These are phyloP conservation scores for Hipparchia semele DNA, from an alignment of 2,888 invertebrate species.

Conservation along the genomic window DNA sequence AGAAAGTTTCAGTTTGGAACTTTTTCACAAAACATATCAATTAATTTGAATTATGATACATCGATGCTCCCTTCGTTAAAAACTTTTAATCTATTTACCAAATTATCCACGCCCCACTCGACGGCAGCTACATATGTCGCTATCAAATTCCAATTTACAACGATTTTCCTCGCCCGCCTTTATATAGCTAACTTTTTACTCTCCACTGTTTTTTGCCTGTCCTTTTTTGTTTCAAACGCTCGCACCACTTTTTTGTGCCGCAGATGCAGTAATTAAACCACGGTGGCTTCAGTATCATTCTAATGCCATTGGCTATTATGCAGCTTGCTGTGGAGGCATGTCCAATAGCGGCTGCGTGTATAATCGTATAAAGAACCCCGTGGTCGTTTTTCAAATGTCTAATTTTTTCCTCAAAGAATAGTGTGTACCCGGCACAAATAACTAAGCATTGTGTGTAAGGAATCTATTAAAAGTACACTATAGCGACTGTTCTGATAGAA, in stretches of 20 bases:
- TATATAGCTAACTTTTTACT: constrained; percentile 41
- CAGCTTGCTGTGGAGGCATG: constrained; percentile 51
- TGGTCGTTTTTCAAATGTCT: constrained; percentile 50
- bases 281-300: constrained; percentile 46
- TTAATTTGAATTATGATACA: constrained; percentile 1
- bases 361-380: constrained; percentile 62
- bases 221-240: constrained; percentile 57
- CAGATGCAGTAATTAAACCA: constrained; percentile 63
- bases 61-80: constrained; percentile 1
- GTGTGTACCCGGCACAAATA: constrained; percentile 57
- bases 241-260: constrained; percentile 49
- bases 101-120: constrained; percentile 24
- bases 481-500: constrained; percentile 52
- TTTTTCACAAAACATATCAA: not conserved
- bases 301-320: constrained; percentile 62
- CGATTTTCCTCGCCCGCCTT: constrained; percentile 67
- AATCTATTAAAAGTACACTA: constrained; percentile 61
- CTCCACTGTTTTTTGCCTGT: constrained; percentile 44
- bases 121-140: constrained; percentile 34
- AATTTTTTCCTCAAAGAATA: constrained; percentile 57
- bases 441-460: constrained; percentile 62
- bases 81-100: constrained; percentile 21
- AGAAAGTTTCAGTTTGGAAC: not conserved
- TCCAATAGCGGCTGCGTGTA: constrained; percentile 58
- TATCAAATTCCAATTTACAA: constrained; percentile 61